Evolutionary conservation across 1,140 invertebrate genomes (phyloP).

Genomic region (Odontomachus brunneus): DNA sequence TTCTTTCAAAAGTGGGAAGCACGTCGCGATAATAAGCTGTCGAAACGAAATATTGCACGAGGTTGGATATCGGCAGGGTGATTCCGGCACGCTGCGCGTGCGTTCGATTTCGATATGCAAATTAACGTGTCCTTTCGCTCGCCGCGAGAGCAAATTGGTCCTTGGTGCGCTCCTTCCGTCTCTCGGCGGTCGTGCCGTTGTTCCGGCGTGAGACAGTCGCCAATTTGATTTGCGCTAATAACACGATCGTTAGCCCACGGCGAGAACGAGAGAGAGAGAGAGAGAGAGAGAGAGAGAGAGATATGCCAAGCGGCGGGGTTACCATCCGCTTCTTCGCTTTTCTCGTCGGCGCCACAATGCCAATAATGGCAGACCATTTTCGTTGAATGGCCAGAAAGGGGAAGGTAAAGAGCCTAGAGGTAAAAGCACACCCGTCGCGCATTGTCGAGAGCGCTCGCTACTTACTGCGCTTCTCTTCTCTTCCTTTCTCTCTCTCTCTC

Average conservation of each 20-base stretch:
- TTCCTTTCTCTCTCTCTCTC: background rate
- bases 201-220: slow-evolving; percentile 71
- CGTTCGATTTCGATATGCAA: slow-evolving; percentile 71
- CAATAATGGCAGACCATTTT: slow-evolving; percentile 77
- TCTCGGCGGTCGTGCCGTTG: slow-evolving; percentile 7
- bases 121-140: slow-evolving; percentile 61
- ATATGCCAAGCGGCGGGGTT: slow-evolving; percentile 49
- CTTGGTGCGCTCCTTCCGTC: slow-evolving; percentile 9
- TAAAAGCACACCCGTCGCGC: slow-evolving; percentile 80
- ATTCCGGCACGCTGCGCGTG: slow-evolving; percentile 29
- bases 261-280: slow-evolving; percentile 11
- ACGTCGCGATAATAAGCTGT: background rate
- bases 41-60: background rate
- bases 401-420: slow-evolving; percentile 70
- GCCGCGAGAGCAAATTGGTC: slow-evolving; percentile 60
- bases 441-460: slow-evolving; percentile 75
- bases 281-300: no score
- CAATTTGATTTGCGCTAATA: slow-evolving; percentile 79
- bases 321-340: slow-evolving; percentile 41
- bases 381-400: slow-evolving; percentile 72
- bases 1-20: no score
- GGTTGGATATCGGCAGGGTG: slow-evolving; percentile 41
- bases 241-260: slow-evolving; percentile 79
- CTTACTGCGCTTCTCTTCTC: slow-evolving; percentile 57
- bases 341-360: slow-evolving; percentile 75